Evolutionary conservation across 2,797 vertebrate genomes (phyloP).

Genomic region (Lepidocolaptes lacrymiger): DNA sequence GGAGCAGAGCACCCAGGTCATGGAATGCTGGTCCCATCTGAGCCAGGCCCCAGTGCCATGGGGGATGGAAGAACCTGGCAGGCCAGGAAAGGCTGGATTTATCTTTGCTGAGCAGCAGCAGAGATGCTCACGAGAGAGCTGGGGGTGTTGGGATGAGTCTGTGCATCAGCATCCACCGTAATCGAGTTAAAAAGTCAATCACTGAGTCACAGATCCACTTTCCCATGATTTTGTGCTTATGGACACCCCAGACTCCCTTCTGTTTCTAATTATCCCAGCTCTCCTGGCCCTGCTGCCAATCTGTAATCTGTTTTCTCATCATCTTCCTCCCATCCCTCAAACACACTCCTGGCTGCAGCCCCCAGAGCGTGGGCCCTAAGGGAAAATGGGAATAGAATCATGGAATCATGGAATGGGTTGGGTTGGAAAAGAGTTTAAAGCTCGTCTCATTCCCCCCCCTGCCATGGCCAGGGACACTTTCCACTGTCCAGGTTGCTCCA

Average conservation of each 20-base stretch:
- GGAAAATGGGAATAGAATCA: not conserved
- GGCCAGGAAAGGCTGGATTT: not conserved
- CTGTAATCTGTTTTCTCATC: not conserved
- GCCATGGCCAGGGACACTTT: not conserved
- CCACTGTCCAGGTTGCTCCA: not conserved
- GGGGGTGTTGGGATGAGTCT: not conserved
- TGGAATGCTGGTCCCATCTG: not conserved
- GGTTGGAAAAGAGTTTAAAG: not conserved
- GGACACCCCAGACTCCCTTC: not conserved
- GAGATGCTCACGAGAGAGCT: not conserved
- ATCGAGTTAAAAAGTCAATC: not conserved
- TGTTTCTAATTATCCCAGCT: not conserved
- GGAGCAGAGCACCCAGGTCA: accelerated
- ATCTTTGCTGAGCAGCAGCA: not conserved
- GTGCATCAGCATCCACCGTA: not conserved
- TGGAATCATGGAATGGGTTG: accelerated
- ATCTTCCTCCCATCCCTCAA: not conserved
- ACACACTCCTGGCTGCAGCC: not conserved
- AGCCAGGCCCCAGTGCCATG: accelerated
- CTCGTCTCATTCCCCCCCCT: not conserved
- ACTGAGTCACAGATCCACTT: not conserved
- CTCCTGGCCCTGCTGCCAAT: not conserved
- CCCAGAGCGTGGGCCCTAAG: not conserved
- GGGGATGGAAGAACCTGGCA: not conserved
- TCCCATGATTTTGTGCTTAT: accelerated